Percentiles rank a stretch among this genome's conserved stretches.
Conservation (phyloP, 2,797 vertebrate genomes). For the Chrysocyon brachyurus region DNA sequence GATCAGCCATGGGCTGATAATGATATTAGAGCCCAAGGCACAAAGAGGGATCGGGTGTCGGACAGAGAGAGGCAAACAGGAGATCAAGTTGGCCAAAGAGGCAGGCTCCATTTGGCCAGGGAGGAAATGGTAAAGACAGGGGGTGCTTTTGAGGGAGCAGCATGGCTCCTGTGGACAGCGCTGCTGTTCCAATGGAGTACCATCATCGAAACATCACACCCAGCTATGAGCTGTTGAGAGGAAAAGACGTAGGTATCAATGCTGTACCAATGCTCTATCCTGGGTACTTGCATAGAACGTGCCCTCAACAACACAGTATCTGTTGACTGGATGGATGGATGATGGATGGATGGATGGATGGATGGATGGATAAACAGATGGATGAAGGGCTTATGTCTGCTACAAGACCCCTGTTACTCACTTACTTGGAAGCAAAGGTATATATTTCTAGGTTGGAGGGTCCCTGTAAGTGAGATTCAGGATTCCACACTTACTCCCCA, state of each 20-base stretch:
- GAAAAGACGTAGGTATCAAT: not conserved
- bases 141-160: not conserved
- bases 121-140: not conserved
- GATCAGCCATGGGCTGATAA: not conserved
- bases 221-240: not conserved
- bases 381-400: not conserved
- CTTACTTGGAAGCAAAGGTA: not conserved
- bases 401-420: not conserved
- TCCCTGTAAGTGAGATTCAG: not conserved
- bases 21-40: not conserved
- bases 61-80: not conserved
- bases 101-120: not conserved
- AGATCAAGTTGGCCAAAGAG: not conserved
- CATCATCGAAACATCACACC: not conserved
- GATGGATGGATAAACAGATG: too few species aligned
- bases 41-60: not conserved
- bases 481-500: not conserved
- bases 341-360: not conserved
- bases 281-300: not conserved
- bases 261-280: not conserved
- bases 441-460: not conserved
- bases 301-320: not conserved
- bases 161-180: not conserved
- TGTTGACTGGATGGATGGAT: not conserved
- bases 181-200: not conserved